A percentile compares a stretch with the other conserved stretches of the same genome.
These are phyloP conservation scores for Perdix hodgsoniae DNA, from an alignment of 2,797 vertebrate species.

Conservation along the genomic window DNA sequence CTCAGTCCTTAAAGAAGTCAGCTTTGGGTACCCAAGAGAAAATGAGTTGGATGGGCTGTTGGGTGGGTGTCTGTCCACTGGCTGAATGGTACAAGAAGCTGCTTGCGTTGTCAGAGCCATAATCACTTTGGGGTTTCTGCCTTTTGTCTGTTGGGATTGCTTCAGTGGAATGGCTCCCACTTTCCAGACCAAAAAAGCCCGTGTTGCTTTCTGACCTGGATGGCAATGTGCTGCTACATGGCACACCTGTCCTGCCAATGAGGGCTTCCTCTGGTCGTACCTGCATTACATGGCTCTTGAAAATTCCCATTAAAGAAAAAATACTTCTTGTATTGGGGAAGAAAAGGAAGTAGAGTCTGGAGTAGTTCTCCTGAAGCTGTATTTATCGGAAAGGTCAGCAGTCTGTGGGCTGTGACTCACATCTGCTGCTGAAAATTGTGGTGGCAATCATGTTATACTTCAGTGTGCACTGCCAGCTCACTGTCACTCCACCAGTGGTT, in stretches of 20 bases:
- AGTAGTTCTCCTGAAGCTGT: neutral
- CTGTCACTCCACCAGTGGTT: neutral
- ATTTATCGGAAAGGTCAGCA: neutral
- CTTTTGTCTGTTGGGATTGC: neutral
- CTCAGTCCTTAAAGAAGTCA: neutral
- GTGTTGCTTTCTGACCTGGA: neutral
- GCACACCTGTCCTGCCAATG: neutral
- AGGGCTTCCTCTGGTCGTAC: neutral
- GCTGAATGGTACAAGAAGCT: neutral
- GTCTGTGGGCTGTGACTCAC: slow-evolving; percentile 44
- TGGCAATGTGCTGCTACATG: neutral
- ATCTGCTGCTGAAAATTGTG: neutral
- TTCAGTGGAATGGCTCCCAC: neutral
- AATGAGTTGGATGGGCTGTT: neutral
- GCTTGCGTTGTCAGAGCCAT: neutral
- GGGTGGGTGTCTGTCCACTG: neutral
- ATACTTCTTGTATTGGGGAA: neutral
- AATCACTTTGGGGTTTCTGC: neutral
- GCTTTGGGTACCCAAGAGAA: neutral
- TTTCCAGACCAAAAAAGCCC: neutral
- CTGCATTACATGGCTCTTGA: neutral
- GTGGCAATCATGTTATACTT: neutral
- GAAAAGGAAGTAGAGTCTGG: neutral
- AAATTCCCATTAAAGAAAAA: neutral
- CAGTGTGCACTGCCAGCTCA: neutral